Evolutionary conservation across 2,888 invertebrate genomes (phyloP).

Genomic region (Mythimna loreyi): DNA sequence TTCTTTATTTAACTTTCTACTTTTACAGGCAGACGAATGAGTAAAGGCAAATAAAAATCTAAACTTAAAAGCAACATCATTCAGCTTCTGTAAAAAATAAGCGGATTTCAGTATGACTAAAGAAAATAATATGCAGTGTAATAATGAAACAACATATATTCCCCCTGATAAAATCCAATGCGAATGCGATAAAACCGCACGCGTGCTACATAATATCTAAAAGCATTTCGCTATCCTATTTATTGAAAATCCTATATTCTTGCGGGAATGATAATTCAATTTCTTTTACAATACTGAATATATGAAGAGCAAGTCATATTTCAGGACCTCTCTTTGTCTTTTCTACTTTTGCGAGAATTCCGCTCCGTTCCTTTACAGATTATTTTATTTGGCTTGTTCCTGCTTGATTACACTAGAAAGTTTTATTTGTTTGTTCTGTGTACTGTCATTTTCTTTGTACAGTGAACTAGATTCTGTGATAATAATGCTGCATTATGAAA

Average conservation of each 20-base stretch:
- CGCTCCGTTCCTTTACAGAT: slow-evolving; percentile 50
- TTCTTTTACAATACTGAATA: slow-evolving; percentile 60
- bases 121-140: slow-evolving; percentile 53
- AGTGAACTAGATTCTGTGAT: slow-evolving; percentile 20
- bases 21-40: slow-evolving; percentile 22
- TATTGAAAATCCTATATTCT: slow-evolving; percentile 61
- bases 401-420: slow-evolving; percentile 56
- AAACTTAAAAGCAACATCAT: slow-evolving; percentile 44
- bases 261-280: slow-evolving; percentile 61
- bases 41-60: slow-evolving; percentile 28
- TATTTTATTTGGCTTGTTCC: slow-evolving; percentile 54
- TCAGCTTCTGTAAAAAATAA: slow-evolving; percentile 25
- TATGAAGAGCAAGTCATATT: slow-evolving; percentile 61
- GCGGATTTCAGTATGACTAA: slow-evolving; percentile 33
- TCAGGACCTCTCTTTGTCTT: slow-evolving; percentile 59
- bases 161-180: slow-evolving; percentile 47
- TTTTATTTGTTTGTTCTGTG: slow-evolving; percentile 54
- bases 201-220: slow-evolving; percentile 50
- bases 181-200: slow-evolving; percentile 59
- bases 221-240: slow-evolving; percentile 57
- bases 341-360: slow-evolving; percentile 42
- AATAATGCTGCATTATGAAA: slow-evolving; percentile 7
- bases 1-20: slow-evolving; percentile 35
- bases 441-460: slow-evolving; percentile 30
- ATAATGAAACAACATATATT: slow-evolving; percentile 57